Conservation (phyloP, 2,888 invertebrate species). For the Pristionchus mayeri region DNA sequence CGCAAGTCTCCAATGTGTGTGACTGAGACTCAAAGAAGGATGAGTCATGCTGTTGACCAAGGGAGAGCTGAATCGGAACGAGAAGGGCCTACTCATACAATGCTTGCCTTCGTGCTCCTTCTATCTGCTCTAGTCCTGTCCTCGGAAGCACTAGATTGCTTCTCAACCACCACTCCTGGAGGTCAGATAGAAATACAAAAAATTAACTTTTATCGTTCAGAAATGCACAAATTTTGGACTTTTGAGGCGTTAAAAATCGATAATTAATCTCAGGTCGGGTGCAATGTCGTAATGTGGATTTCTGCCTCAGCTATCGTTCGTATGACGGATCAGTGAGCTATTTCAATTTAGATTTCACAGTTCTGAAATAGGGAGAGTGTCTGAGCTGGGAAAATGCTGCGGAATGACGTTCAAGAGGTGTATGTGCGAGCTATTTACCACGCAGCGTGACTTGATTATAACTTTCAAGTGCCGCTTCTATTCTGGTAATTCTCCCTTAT, state of each 20-base stretch:
- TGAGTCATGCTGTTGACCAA: not conserved
- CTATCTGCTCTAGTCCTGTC: not conserved
- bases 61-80: not conserved
- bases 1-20: constrained; percentile 16
- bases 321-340: constrained; percentile 16
- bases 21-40: not conserved
- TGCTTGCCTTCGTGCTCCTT: not conserved
- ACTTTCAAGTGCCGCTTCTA: not conserved
- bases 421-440: too few relatives aligned
- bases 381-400: too few relatives aligned
- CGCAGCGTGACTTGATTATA: not conserved
- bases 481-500: not conserved
- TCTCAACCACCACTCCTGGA: not conserved
- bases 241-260: too few relatives aligned
- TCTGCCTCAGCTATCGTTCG: constrained; percentile 26
- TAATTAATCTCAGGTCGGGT: not conserved
- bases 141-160: not conserved
- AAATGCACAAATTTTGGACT: too few relatives aligned
- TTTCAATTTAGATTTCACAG: not conserved
- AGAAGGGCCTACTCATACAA: not conserved
- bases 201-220: too few relatives aligned
- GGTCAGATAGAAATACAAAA: too few relatives aligned
- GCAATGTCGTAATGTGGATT: constrained; percentile 14
- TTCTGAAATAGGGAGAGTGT: too few relatives aligned
- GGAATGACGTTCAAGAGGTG: too few relatives aligned